Evolutionary conservation across 92 coral and sea anemone genomes (phyloP), one percentile per base, ranked within the genome.

Genomic region (Parazoanthus atlanticus): DNA sequence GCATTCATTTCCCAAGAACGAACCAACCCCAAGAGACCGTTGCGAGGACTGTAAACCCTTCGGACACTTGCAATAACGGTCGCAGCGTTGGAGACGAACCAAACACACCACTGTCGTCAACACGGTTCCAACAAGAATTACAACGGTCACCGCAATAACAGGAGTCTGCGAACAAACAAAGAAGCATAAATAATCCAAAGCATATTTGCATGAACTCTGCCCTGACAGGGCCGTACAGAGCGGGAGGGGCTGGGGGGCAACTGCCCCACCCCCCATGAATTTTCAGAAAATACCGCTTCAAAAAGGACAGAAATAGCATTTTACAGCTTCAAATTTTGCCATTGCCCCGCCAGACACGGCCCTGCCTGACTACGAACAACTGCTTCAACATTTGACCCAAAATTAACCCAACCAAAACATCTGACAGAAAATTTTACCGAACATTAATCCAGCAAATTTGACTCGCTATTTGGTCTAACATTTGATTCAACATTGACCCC

Each of bases 31-130:
- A 58, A 31, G 31, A 17, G 69, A 36, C 17, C 85, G 40, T 61
- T 79, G 36, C 12, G 89, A 86, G 78, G 6, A 31, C 74, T 49
- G 26, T 49, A 56, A 31, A 33, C 34, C 58, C 26, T 89, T 74
- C 15, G 92, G 89, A 86, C 98, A 96, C 78, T 93, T 96, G 93
- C 98, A 96, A 86, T 85, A 96, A 8, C 73, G 88, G 61, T 96
- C 98, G 88, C 89, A 91, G 49, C 94, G 96, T 72, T 94, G 93
- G 30, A 96, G 91, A 19, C 81, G 89, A 6, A 96, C 94, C 80
- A 96, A 80, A 41, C 94, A 96, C 34, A 78, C 80, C 25, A 94
- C 88, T 78, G 91, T 91, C 26, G 92, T 86, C 6, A 88, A 75
- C 29, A 91, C 87, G 80, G 91, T 82, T 25, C 91, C 78, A 34